Evolutionary conservation across 2,888 invertebrate species (phyloP).

Genomic region (Cheiracanthium punctorium): DNA sequence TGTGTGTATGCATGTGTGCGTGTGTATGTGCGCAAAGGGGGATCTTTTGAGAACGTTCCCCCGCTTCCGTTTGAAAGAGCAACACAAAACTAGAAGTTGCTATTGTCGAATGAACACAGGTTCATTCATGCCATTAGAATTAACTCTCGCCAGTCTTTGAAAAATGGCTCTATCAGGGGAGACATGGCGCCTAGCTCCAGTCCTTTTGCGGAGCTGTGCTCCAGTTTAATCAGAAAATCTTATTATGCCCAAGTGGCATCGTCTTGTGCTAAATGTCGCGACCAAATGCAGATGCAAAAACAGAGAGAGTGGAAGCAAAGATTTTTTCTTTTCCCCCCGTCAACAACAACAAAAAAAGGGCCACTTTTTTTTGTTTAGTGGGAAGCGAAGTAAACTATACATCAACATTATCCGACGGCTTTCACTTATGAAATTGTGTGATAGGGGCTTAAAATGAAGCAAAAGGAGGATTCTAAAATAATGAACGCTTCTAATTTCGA

Average conservation of each 20-base stretch:
- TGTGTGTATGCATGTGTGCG: constrained; percentile 13
- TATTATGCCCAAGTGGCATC: constrained; percentile 46
- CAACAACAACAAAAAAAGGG: too few species aligned
- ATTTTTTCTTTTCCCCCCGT: not conserved
- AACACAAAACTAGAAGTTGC: constrained; percentile 68
- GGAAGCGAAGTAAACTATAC: not conserved
- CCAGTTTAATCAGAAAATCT: constrained; percentile 69
- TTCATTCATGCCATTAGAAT: constrained; percentile 67
- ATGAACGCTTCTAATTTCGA: not conserved
- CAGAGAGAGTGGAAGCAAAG: not conserved
- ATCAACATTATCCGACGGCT: constrained; percentile 7
- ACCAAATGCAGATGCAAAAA: constrained; percentile 4
- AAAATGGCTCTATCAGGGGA: constrained; percentile 62
- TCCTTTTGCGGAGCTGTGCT: constrained; percentile 35
- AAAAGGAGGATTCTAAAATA: not conserved
- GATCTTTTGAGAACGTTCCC: constrained; percentile 32
- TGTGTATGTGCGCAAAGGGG: not conserved
- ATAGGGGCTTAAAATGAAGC: not conserved
- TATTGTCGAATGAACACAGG: constrained; percentile 68
- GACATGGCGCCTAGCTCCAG: constrained; percentile 60
- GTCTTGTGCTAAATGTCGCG: constrained; percentile 16
- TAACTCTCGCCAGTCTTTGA: constrained; percentile 65
- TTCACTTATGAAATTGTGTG: constrained; percentile 3
- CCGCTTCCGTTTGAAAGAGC: constrained; percentile 65
- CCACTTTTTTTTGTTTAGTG: not conserved